A percentile compares a stretch with the other conserved stretches of the same genome.
Conservation (phyloP, 2,888 invertebrate species). For the Rhodophaea formosa region DNA sequence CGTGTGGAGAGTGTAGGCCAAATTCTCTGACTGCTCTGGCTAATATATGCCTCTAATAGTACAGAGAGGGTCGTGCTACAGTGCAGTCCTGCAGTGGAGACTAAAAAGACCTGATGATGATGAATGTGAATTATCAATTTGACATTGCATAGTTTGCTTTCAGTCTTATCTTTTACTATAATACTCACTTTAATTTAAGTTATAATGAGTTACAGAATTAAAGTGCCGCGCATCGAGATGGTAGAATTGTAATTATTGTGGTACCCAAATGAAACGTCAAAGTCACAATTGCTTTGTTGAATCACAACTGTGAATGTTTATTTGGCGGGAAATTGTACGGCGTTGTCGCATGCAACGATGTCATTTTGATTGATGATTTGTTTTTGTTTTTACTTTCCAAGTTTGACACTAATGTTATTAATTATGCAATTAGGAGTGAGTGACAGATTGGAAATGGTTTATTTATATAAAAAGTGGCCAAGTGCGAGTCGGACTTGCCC, state of each 20-base stretch:
- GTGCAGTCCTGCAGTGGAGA: too few species aligned
- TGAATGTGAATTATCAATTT: too few species aligned
- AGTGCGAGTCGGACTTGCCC: too few species aligned
- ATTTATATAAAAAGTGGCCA: too few species aligned
- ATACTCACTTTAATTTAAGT: conserved; percentile 16
- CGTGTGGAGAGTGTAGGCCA: too few species aligned
- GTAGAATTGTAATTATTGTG: conserved; percentile 13
- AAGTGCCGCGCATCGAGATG: conserved; percentile 5
- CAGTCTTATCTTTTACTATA: too few species aligned
- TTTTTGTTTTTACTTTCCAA: background rate
- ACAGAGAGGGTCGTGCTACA: too few species aligned
- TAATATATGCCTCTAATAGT: too few species aligned
- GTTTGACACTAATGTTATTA: background rate
- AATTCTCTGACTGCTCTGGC: too few species aligned
- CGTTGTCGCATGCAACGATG: conserved; percentile 10
- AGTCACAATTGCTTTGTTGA: conserved; percentile 15
- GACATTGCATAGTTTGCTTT: too few species aligned
- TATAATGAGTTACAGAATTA: conserved; percentile 15
- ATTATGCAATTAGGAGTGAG: background rate
- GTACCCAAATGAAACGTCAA: conserved; percentile 14
- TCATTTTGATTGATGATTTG: conserved; percentile 13
- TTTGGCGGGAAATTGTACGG: background rate
- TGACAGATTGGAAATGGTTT: too few species aligned
- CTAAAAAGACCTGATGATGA: too few species aligned
- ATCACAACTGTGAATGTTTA: background rate